Evolutionary conservation across 1,140 invertebrate genomes (phyloP).

Genomic region (Bradysia coprophila): DNA sequence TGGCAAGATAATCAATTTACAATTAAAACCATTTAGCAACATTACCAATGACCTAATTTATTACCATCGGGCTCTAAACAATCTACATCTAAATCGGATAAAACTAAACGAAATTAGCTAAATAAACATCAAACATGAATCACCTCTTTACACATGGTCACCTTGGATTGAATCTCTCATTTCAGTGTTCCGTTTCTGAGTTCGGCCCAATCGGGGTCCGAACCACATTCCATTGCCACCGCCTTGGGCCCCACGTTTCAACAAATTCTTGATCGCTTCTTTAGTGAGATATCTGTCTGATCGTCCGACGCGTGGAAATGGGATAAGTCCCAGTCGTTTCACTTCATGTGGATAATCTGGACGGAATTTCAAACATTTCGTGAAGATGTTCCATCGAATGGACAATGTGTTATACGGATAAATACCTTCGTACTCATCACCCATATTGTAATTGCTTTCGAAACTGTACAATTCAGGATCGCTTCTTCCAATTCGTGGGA

Average conservation of each 20-base stretch:
- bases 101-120: too few species aligned
- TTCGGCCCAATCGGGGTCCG: constrained; percentile 28
- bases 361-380: neutral
- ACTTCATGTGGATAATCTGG: constrained; percentile 17
- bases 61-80: too few species aligned
- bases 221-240: constrained; percentile 33
- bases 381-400: neutral
- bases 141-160: neutral
- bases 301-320: constrained; percentile 28
- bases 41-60: too few species aligned
- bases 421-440: constrained; percentile 4
- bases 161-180: neutral
- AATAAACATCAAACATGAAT: neutral
- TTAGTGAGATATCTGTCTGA: constrained; percentile 2
- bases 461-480: constrained; percentile 20
- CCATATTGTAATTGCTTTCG: neutral
- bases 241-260: constrained; percentile 15
- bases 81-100: too few species aligned
- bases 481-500: constrained; percentile 31
- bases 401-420: neutral
- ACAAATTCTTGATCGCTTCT: neutral
- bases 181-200: constrained; percentile 7
- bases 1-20: too few species aligned
- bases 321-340: constrained; percentile 25
- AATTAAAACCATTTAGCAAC: too few species aligned